These are phyloP conservation scores for Mungos mungo DNA, from an alignment of 2,113 vertebrate genomes.

Conservation along the genomic window DNA sequence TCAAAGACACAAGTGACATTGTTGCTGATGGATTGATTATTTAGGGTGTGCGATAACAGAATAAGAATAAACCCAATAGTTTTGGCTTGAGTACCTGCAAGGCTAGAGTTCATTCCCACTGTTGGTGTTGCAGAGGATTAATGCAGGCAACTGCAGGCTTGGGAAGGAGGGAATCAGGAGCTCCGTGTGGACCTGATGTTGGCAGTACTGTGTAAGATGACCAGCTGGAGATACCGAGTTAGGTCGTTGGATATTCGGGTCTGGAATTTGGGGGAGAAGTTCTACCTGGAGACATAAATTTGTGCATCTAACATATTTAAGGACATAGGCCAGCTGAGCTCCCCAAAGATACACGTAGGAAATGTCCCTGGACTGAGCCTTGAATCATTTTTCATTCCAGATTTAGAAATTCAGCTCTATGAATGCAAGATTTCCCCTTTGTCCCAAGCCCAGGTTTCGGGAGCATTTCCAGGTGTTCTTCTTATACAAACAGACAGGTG, in stretches of 20 bases:
- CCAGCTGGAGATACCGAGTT: not conserved
- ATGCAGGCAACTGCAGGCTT: no score
- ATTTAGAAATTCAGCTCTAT: not conserved
- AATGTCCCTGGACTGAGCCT: not conserved
- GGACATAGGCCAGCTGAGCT: not conserved
- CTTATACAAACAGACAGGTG: accelerated
- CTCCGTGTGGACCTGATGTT: not conserved
- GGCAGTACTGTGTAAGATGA: not conserved
- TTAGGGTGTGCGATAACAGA: not conserved
- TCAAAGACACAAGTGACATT: not conserved
- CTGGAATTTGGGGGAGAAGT: not conserved
- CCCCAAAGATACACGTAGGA: not conserved
- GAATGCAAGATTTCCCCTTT: no score
- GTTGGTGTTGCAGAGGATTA: not conserved
- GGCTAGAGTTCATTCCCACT: not conserved
- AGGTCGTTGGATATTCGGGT: not conserved
- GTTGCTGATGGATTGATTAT: not conserved
- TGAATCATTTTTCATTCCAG: not conserved
- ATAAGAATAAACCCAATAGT: not conserved
- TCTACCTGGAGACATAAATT: not conserved
- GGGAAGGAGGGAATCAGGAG: not conserved
- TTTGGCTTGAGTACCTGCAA: not conserved
- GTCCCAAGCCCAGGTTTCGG: not conserved
- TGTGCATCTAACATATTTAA: not conserved
- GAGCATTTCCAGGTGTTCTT: not conserved